Evolutionary conservation across 1,140 invertebrate species (phyloP), one percentile per base, ranked within the genome.

Genomic region (Ectropis grisescens): DNA sequence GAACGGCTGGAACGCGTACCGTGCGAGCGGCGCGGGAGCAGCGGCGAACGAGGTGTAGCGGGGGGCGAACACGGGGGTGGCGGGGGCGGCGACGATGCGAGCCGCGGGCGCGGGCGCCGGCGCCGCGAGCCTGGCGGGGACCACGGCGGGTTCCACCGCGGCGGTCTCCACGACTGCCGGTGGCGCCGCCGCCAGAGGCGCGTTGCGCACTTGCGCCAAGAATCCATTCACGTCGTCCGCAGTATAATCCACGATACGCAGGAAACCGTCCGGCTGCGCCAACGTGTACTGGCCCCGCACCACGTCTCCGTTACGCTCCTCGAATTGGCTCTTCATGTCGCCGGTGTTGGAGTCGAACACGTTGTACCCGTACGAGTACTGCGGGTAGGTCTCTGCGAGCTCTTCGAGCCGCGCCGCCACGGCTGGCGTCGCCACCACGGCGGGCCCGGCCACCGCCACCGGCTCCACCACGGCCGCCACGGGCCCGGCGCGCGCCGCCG

Each of bases 301-400:
- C 29, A 88, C 64, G 48, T 89, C 87, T 12, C 88, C 88, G 34
- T 74, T 62, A 31, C 83, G 68, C 40, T 72, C 66, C 35, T 84
- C 82, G 5, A 58, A 55, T 29, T 82, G 78, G 39, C 65, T 74
- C 48, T 84, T 83, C 48, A 74, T 75, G 47, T 84, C 82, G 24
- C 85, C 80, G 23, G 79, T 82, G 38, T 80, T 61, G 3, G 78
- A 84, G 49, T 89, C 88, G 35, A 88, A 86, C 2, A 90, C 86
- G 42, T 88, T 85, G 47, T 89, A 89, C n/a, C 84, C 83, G 42
- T 87, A 90, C 41, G 84, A 82, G 76, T 90, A 90, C 33, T 88
- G 87, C 1, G 87, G 87, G 83, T 2, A 86, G 84, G 41, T 85
- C n/a, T n/a, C n/a, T n/a, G n/a, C 82, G 48, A 85, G 85, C 29